Evolutionary conservation across 30 jellyfish, hydroid and myxozoan genomes (phyloP).

Genomic region (Hydractinia symbiolongicarpus): DNA sequence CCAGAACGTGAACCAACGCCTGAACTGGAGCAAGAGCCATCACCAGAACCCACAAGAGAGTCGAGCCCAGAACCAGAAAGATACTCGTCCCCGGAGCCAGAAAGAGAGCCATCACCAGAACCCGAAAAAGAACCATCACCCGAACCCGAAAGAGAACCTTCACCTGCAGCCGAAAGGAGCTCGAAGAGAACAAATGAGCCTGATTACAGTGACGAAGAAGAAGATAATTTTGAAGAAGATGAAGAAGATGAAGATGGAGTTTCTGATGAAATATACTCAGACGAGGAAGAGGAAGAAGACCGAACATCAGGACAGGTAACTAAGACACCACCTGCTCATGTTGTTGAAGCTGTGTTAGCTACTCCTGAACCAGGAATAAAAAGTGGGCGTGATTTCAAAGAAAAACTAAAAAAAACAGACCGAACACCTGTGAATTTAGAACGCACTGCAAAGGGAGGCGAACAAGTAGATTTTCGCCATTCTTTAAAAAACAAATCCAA

Average conservation of each 20-base stretch:
- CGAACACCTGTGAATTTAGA: conserved; percentile 14
- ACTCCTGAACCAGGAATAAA: conserved; percentile 86
- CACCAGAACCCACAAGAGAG: conserved; percentile 43
- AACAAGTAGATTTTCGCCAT: conserved; percentile 90
- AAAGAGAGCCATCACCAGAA: conserved; percentile 7
- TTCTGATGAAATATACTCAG: conserved; percentile 35
- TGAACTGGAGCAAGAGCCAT: conserved; percentile 33
- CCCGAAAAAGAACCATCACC: conserved; percentile 26
- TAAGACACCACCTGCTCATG: conserved; percentile 14
- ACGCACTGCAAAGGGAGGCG: conserved; percentile 54
- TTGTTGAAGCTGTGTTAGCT: conserved; percentile 63
- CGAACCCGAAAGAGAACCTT: conserved; percentile 6
- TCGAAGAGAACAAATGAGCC: neutral
- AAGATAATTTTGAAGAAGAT: conserved; percentile 30
- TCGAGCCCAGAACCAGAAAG: conserved; percentile 33
- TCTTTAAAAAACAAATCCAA: conserved; percentile 52
- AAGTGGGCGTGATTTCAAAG: conserved; percentile 74
- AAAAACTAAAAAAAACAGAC: conserved; percentile 56
- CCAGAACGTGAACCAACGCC: conserved; percentile 33
- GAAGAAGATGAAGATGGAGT: conserved; percentile 15
- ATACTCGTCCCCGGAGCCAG: conserved; percentile 32
- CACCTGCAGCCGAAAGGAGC: neutral
- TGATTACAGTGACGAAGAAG: conserved; percentile 26
- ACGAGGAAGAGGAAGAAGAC: conserved; percentile 25
- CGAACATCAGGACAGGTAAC: neutral